A percentile compares a stretch with the other conserved stretches of the same genome.
These are phyloP conservation scores for Melieria picta DNA, from an alignment of 2,888 invertebrate species.

Conservation along the genomic window DNA sequence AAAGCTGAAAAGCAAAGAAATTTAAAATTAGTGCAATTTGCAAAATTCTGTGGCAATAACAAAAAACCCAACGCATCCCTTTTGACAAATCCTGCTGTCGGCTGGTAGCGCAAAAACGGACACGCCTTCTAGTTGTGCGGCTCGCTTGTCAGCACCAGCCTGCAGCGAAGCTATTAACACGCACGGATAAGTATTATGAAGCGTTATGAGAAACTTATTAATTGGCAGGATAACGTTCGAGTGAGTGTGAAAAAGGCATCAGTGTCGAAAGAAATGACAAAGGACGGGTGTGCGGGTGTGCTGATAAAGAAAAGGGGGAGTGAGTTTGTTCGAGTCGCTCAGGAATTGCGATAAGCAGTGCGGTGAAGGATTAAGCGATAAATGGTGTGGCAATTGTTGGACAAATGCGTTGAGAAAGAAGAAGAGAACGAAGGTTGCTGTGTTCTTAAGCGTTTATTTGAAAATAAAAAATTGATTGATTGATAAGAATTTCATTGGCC, in stretches of 20 bases:
- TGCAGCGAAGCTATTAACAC: slow-evolving; percentile 24
- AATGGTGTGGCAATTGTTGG: not conserved
- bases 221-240: slow-evolving; percentile 29
- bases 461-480: too few species aligned
- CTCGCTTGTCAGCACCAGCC: not conserved
- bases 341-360: not conserved
- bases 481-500: too few species aligned
- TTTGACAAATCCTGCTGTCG: slow-evolving; percentile 36
- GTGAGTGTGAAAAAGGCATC: slow-evolving; percentile 13
- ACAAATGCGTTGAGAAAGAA: too few species aligned
- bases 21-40: too few species aligned
- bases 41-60: not conserved
- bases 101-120: slow-evolving; percentile 9
- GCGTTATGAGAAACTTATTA: slow-evolving; percentile 26
- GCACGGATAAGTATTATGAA: slow-evolving; percentile 29
- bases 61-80: slow-evolving; percentile 10
- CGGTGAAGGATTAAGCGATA: not conserved
- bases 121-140: slow-evolving; percentile 9
- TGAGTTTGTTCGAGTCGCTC: too few species aligned
- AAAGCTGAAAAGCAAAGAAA: too few species aligned
- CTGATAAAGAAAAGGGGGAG: not conserved
- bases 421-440: too few species aligned
- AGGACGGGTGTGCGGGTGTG: not conserved
- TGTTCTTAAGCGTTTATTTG: too few species aligned
- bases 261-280: not conserved